Evolutionary conservation across 2,888 invertebrate genomes (phyloP), one percentile per base, ranked within the genome.

Genomic region (Vannuccia rotundouncinata): DNA sequence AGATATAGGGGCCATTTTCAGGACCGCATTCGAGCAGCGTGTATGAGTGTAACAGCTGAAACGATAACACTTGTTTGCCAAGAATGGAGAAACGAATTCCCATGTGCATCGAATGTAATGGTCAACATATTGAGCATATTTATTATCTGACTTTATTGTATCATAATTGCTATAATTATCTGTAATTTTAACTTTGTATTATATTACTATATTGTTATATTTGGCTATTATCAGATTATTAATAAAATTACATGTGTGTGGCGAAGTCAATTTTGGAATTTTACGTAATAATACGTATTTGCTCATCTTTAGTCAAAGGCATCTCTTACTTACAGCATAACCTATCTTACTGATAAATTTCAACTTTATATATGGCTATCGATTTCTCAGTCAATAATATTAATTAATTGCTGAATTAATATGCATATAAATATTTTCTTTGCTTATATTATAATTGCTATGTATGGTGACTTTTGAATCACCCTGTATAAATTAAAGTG

Each of bases 11-110:
- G 22, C 66, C 66, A 66, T 66, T 27, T 66, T 5, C 66, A 66
- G 66, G 25, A 66, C 66, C 66, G 66, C 66, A 66, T 66, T 66
- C 66, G 66, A 66, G 66, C 66, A 66, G 66, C 66, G 25, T 66
- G 66, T 13, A 66, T 66, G 66, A 66, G 66, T 66, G 66, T 66
- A 66, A 66, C 25, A 66, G 10, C 66, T 66, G 66, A 66, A 66
- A 66, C 66, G 66, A 5, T 66, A 66, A 66, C 66, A 66, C 66
- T 66, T 66, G 66, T 66, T 22, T 2, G 66, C 66, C 66, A 66
- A 5, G 66, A 66, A 66, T 66, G 66, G 66, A 66, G 66, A 66
- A 66, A 66, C 66, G 25, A 66, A 66, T 66, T 22, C 2, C 2
- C 66, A 66, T 66, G 66, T 66, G 66, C 66, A 66, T 66, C 66